Evolutionary conservation across 2,113 vertebrate species (phyloP).

Genomic region (Lonchura striata): DNA sequence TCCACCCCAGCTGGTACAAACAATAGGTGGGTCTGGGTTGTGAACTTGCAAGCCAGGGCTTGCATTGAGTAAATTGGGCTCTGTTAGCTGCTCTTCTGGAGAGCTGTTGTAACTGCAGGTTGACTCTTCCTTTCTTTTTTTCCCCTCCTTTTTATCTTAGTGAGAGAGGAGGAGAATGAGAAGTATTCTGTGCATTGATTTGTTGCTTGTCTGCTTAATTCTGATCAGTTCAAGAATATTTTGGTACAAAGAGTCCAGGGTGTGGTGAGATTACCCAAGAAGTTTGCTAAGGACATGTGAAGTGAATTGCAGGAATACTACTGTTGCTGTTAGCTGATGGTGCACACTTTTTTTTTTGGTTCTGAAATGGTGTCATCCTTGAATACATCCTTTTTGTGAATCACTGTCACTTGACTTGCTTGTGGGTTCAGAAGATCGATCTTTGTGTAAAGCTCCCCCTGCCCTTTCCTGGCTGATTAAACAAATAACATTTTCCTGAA

Average conservation of each 20-base stretch:
- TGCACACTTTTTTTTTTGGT: neutral
- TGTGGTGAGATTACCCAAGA: neutral
- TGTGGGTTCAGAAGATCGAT: neutral
- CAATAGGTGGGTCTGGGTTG: neutral
- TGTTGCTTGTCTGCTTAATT: neutral
- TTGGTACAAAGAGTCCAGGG: neutral
- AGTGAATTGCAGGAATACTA: neutral
- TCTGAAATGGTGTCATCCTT: neutral
- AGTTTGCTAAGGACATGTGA: neutral
- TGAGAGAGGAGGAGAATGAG: neutral
- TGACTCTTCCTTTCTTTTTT: neutral
- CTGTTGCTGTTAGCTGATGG: neutral
- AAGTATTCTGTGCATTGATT: neutral
- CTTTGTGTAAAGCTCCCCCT: neutral
- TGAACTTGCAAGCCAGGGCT: neutral
- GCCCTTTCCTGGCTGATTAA: neutral
- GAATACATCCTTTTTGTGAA: neutral
- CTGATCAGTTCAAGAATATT: neutral
- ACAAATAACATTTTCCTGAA: constrained; percentile 16
- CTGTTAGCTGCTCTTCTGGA: neutral
- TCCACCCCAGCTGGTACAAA: neutral
- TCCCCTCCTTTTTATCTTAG: neutral
- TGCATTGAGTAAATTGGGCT: neutral
- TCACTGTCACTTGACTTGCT: neutral
- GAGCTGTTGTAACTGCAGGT: neutral